Evolutionary conservation across 2,888 invertebrate genomes (phyloP), one percentile per base, ranked within the genome.

Genomic region (Steromphala cineraria): DNA sequence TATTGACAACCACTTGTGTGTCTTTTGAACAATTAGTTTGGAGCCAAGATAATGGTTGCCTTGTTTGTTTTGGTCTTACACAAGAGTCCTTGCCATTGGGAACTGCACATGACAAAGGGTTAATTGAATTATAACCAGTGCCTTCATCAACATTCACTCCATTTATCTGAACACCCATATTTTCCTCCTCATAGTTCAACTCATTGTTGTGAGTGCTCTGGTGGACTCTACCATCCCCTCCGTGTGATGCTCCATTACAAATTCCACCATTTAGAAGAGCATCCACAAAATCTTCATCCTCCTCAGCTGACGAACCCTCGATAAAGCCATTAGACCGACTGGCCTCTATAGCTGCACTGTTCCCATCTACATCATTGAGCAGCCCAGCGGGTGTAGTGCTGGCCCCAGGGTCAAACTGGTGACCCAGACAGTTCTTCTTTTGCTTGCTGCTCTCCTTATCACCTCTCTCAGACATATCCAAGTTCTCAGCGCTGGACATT

Each of bases 371-470:
- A 28, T 28, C 15, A 40, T 36, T 71, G n/a, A 40, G 28, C 7
- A 10, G 17, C n/a, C 24, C 19, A 8, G 36, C 36, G 19, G 71
- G 40, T 36, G n/a, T 71, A 19, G 71, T n/a, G 17, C 4, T 71
- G 15, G 71, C 28, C 28, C 71, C 71, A 19, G 71, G 71, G 36
- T 71, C 71, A 71, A 71, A 71, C 36, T 71, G 31, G 71, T 71
- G 71, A n/a, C 71, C 71, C 28, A 71, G 71, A 71, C 71, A 71
- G 71, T 71, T 71, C 40, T 40, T 71, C 31, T 71, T 71, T 40
- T 40, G 71, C 17, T 17, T n/a, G 19, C 36, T 71, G 13, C 36
- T 36, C 19, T 40, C 40, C 19, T 36, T 36, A 19, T 31, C 28
- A 71, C 36, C 71, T 36, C 31, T 71, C 40, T 71, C 71, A 7